Evolutionary conservation across 2,797 vertebrate species (phyloP).

Genomic region (Enteromius radiatus): DNA sequence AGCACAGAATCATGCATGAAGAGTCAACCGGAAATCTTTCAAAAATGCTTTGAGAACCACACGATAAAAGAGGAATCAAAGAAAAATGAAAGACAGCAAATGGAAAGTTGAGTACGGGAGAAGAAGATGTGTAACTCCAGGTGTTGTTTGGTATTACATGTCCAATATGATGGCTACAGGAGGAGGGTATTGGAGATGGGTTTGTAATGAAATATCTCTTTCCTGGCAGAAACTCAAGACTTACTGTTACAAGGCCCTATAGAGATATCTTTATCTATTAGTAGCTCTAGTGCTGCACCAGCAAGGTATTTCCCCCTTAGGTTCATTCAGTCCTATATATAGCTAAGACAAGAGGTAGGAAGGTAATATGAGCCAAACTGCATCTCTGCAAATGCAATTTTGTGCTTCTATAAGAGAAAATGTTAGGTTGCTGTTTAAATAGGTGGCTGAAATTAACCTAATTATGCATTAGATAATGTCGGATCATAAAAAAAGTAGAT

Average conservation of each 20-base stretch:
- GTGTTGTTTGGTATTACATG: constrained; percentile 19
- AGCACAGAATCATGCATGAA: constrained; percentile 31
- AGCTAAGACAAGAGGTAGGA: constrained; percentile 8
- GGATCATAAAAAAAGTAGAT: neutral
- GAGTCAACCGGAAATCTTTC: constrained; percentile 1
- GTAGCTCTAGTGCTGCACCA: constrained; percentile 6
- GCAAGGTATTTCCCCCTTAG: neutral
- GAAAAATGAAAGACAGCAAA: constrained; percentile 4
- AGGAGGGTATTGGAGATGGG: constrained; percentile 8
- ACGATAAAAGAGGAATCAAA: neutral
- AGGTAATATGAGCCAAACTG: constrained; percentile 5
- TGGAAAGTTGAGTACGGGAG: neutral
- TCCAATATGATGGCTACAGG: constrained; percentile 6
- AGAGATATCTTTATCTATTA: constrained; percentile 22
- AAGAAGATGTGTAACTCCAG: constrained; percentile 13
- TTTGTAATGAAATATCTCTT: constrained; percentile 36
- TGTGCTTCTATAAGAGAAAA: neutral
- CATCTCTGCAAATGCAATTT: constrained; percentile 10
- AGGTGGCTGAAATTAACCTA: neutral
- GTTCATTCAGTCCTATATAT: constrained; percentile 16
- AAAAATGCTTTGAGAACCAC: neutral
- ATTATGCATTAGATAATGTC: neutral
- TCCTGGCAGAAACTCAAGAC: constrained; percentile 16
- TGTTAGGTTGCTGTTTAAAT: neutral
- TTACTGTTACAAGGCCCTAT: constrained; percentile 28